A percentile compares a stretch with the other conserved stretches of the same genome.
phyloP scores from a whole-genome alignment of 2,797 vertebrate genomes.

The Miichthys miiuy region DNA sequence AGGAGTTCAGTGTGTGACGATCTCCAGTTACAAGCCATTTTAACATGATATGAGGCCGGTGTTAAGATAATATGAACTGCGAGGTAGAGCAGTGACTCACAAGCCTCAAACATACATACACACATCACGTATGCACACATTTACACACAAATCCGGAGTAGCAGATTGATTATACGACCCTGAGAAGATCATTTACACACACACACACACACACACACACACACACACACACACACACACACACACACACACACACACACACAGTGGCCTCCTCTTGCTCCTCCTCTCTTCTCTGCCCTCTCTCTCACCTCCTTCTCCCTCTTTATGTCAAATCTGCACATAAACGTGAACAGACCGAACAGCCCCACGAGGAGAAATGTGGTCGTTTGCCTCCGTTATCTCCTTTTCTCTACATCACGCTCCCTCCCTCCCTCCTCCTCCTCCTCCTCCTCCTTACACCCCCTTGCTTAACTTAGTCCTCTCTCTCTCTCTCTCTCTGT shows the following conservation, averaged over 20 bases:
- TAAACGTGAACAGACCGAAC: slow-evolving; percentile 59
- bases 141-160: slow-evolving; percentile 41
- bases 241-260: no score
- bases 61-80: neutral
- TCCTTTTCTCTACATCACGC: slow-evolving; percentile 52
- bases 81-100: slow-evolving; percentile 13
- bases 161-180: slow-evolving; percentile 41
- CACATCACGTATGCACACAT: neutral
- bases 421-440: slow-evolving; percentile 42
- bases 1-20: neutral
- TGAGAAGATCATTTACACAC: slow-evolving; percentile 63
- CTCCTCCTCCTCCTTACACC: slow-evolving; percentile 28
- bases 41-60: neutral
- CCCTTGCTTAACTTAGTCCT: slow-evolving; percentile 74
- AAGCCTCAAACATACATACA: slow-evolving; percentile 5
- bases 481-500: slow-evolving; percentile 50
- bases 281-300: slow-evolving; percentile 31
- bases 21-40: neutral
- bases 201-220: slow-evolving; percentile 44
- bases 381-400: slow-evolving; percentile 76
- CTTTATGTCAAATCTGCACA: slow-evolving; percentile 68
- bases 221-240: no score
- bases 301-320: slow-evolving; percentile 29
- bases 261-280: slow-evolving; percentile 45
- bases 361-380: slow-evolving; percentile 77